These are phyloP conservation scores for Isoperla grammatica DNA, from an alignment of 2,888 invertebrate genomes.

Conservation along the genomic window DNA sequence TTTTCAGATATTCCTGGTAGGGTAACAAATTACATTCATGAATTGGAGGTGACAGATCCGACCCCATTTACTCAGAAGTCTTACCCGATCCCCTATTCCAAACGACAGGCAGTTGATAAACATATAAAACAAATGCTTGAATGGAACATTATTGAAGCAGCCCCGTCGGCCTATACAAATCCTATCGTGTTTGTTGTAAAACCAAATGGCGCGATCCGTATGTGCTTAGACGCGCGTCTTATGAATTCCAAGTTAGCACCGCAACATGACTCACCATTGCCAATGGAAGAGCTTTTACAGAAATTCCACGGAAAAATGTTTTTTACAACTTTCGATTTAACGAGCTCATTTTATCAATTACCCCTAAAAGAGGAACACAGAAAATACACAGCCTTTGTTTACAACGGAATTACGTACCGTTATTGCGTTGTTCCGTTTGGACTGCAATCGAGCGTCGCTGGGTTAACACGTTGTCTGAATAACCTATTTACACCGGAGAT, in stretches of 20 bases:
- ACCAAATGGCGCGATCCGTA: slow-evolving; percentile 27
- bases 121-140: not conserved
- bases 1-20: slow-evolving; percentile 4
- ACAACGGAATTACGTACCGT: slow-evolving; percentile 20
- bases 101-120: no score
- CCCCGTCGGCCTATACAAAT: no score
- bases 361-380: slow-evolving; percentile 20
- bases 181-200: no score
- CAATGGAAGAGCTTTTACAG: slow-evolving; percentile 24
- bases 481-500: not conserved
- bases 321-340: slow-evolving; percentile 18
- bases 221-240: slow-evolving; percentile 24
- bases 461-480: not conserved
- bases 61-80: not conserved
- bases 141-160: no score
- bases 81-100: no score
- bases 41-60: not conserved
- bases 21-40: no score
- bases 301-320: slow-evolving; percentile 7
- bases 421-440: slow-evolving; percentile 30
- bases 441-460: not conserved
- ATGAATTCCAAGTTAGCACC: slow-evolving; percentile 26
- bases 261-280: slow-evolving; percentile 25
- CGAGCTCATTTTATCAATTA: slow-evolving; percentile 31
- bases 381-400: slow-evolving; percentile 31